Percentiles rank a stretch among this genome's conserved stretches.
Conservation (phyloP, 2,888 invertebrate species). For the Dione vanillae region DNA sequence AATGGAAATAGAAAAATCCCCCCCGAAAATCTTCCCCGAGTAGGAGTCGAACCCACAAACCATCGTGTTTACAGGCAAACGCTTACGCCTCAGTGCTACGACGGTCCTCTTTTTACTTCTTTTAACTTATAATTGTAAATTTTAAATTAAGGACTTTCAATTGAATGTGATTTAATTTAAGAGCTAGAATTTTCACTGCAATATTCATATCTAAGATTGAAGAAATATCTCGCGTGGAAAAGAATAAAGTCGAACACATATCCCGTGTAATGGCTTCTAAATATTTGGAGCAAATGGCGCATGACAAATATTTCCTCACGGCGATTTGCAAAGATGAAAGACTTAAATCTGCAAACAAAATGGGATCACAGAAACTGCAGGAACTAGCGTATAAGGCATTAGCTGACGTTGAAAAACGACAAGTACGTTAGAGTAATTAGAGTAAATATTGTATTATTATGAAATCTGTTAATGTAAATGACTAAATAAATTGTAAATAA, state of each 20-base stretch:
- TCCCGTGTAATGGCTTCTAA: conserved; percentile 77
- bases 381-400: conserved; percentile 70
- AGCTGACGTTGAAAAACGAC: conserved; percentile 71
- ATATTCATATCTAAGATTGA: conserved; percentile 57
- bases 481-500: no score
- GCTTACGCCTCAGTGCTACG: no score
- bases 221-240: conserved; percentile 72
- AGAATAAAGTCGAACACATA: conserved; percentile 69
- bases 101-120: no score
- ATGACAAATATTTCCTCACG: conserved; percentile 78
- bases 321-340: conserved; percentile 73
- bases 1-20: no score
- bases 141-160: neutral
- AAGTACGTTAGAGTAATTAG: conserved; percentile 55
- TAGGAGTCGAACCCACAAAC: no score
- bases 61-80: no score
- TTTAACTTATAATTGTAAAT: conserved; percentile 7
- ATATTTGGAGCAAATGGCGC: conserved; percentile 79
- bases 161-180: conserved; percentile 15
- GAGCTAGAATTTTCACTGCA: conserved; percentile 14
- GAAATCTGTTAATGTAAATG: no score
- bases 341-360: conserved; percentile 71
- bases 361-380: conserved; percentile 66
- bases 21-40: no score
- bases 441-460: no score